Conservation (phyloP, 2,888 invertebrate species). For the Falcaria lacertinaria region DNA sequence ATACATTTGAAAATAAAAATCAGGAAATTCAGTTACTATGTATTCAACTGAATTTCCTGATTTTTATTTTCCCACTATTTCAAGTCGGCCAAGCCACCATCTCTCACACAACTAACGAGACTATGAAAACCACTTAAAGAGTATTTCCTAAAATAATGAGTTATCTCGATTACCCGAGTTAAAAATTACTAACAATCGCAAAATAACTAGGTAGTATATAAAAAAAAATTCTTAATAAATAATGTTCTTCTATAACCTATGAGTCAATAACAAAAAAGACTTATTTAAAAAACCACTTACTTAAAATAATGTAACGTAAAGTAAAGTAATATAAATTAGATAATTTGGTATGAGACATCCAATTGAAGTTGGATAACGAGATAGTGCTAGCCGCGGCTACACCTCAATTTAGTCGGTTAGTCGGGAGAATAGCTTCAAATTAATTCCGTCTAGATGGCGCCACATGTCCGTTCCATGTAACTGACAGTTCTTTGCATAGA, state of each 20-base stretch:
- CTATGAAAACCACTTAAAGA: conserved; percentile 11
- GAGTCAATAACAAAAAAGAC: conserved; percentile 39
- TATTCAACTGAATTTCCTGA: no score
- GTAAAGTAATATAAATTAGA: conserved; percentile 29
- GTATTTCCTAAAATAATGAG: conserved; percentile 39
- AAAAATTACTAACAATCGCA: conserved; percentile 35
- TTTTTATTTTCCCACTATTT: no score
- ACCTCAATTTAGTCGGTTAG: background rate
- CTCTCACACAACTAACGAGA: conserved; percentile 4
- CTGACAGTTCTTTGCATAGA: no score
- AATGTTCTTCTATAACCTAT: conserved; percentile 32
- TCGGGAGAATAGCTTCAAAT: background rate
- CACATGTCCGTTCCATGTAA: no score
- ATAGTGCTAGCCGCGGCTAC: background rate
- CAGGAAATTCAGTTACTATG: no score
- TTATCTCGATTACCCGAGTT: conserved; percentile 25
- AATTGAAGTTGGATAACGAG: conserved; percentile 48
- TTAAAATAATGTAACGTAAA: conserved; percentile 16
- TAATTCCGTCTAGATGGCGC: no score
- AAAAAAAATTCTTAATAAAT: conserved; percentile 27
- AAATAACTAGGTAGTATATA: conserved; percentile 4
- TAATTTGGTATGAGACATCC: conserved; percentile 70
- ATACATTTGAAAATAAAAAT: no score
- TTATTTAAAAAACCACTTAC: conserved; percentile 10
- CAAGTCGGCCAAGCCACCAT: no score